Evolutionary conservation across 2,888 invertebrate genomes (phyloP).

Genomic region (Oligia strigilis): DNA sequence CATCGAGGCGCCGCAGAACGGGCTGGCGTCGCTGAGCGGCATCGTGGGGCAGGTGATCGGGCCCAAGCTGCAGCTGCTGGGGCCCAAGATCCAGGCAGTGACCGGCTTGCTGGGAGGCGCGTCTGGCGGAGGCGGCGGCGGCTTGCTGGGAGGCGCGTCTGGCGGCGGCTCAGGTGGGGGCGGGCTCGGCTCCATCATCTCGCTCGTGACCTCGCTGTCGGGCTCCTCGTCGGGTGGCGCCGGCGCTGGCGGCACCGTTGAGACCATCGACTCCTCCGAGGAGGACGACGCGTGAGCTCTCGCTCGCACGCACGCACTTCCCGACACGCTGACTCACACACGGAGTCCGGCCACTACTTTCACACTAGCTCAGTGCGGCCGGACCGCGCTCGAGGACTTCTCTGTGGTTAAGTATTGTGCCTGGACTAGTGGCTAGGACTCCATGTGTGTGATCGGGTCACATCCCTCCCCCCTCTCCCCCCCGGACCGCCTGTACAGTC

Average conservation of each 20-base stretch:
- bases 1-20: slow-evolving; percentile 92
- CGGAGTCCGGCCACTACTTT: slow-evolving; percentile 8
- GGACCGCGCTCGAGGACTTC: slow-evolving; percentile 27
- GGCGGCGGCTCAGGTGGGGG: slow-evolving; percentile 90
- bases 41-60: slow-evolving; percentile 93
- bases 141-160: no score
- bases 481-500: slow-evolving; percentile 81
- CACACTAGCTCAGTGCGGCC: slow-evolving; percentile 25
- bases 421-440: slow-evolving; percentile 19
- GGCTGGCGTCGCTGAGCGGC: slow-evolving; percentile 91
- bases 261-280: slow-evolving; percentile 86
- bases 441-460: slow-evolving; percentile 3
- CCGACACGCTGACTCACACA: slow-evolving; percentile 42
- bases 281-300: slow-evolving; percentile 85
- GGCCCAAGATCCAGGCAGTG: slow-evolving; percentile 91
- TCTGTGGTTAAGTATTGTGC: slow-evolving; percentile 5
- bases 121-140: slow-evolving; percentile 90
- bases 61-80: slow-evolving; percentile 93
- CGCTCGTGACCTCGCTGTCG: slow-evolving; percentile 86
- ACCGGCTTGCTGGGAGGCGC: slow-evolving; percentile 90
- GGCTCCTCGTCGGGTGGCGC: slow-evolving; percentile 87
- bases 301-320: slow-evolving; percentile 36
- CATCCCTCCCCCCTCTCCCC: neutral
- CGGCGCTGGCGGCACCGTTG: slow-evolving; percentile 81
- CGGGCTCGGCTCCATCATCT: slow-evolving; percentile 86